Evolutionary conservation across 53 echinoderm and acorn worm species (phyloP).

Genomic region (Paracentrotus lividus): DNA sequence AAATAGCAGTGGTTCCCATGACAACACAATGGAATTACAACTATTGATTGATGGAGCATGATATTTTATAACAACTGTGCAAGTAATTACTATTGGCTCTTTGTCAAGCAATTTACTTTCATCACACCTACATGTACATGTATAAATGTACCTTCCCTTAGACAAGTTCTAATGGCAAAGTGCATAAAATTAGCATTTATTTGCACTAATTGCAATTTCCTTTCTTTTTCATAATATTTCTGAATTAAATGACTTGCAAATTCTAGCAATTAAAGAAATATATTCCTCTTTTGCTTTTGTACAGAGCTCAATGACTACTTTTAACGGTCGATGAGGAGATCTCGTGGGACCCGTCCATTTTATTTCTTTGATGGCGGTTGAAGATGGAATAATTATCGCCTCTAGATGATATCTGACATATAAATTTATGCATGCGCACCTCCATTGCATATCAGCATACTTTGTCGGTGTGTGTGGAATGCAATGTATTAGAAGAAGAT

Average conservation of each 20-base stretch:
- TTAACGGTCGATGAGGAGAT: not conserved
- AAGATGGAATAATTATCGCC: slow-evolving; percentile 67
- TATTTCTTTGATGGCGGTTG: slow-evolving; percentile 55
- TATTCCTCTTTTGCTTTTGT: not conserved
- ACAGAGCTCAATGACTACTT: not conserved
- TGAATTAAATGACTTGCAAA: not conserved
- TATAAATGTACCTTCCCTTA: not conserved
- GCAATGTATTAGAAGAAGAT: not conserved
- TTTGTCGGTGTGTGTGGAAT: slow-evolving; percentile 7
- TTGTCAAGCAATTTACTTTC: not conserved
- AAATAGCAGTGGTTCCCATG: slow-evolving; percentile 2
- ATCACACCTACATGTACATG: not conserved
- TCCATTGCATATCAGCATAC: not conserved
- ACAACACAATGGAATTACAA: slow-evolving; percentile 24
- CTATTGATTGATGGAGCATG: slow-evolving; percentile 27
- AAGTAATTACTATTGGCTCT: not conserved
- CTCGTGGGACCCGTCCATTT: slow-evolving; percentile 49
- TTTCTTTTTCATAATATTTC: not conserved
- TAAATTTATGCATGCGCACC: slow-evolving; percentile 47
- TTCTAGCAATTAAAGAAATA: not conserved
- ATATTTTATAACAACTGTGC: slow-evolving; percentile 6
- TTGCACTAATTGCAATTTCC: slow-evolving; percentile 15
- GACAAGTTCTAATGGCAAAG: not conserved
- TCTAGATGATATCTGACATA: slow-evolving; percentile 24
- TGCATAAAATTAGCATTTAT: slow-evolving; percentile 35